These are phyloP conservation scores for Polypedilum pembai DNA, from an alignment of 1,140 invertebrate genomes.

Conservation along the genomic window DNA sequence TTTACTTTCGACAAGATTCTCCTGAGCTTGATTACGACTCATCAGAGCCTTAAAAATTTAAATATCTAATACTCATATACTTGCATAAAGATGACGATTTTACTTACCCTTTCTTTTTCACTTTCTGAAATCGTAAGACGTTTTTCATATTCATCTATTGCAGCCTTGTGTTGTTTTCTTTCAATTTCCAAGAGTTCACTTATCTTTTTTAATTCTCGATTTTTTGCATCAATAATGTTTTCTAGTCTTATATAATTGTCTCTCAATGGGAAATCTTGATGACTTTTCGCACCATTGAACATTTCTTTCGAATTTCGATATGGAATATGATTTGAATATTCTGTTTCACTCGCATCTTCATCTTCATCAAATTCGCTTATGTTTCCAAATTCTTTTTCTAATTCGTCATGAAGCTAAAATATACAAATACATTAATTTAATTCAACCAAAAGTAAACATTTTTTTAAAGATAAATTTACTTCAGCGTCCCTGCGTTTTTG, in stretches of 20 bases:
- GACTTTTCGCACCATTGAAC: conserved; percentile 32
- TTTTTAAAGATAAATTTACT: conserved; percentile 39
- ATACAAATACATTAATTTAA: conserved; percentile 30
- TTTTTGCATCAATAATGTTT: neutral
- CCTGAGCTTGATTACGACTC: conserved; percentile 47
- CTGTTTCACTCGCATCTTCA: conserved; percentile 45
- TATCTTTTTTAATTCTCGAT: conserved; percentile 34
- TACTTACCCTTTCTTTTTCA: conserved; percentile 44
- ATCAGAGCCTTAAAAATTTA: conserved; percentile 38
- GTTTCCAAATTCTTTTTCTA: conserved; percentile 52
- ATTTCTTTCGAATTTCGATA: neutral
- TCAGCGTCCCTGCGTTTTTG: conserved; percentile 50
- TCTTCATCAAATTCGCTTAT: conserved; percentile 47
- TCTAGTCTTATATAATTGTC: neutral
- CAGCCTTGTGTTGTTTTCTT: conserved; percentile 38
- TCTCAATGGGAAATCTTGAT: neutral
- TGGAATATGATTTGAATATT: conserved; percentile 35
- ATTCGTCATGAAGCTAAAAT: conserved; percentile 47
- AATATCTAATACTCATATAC: neutral
- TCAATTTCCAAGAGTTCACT: conserved; percentile 34
- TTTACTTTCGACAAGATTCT: conserved; percentile 45
- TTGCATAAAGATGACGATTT: no score
- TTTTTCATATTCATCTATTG: conserved; percentile 43
- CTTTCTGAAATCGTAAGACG: conserved; percentile 45
- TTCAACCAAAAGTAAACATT: conserved; percentile 27